A percentile compares a stretch with the other conserved stretches of the same genome.
Conservation (phyloP, 2,888 invertebrate species). For the Aphidoletes aphidimyza region DNA sequence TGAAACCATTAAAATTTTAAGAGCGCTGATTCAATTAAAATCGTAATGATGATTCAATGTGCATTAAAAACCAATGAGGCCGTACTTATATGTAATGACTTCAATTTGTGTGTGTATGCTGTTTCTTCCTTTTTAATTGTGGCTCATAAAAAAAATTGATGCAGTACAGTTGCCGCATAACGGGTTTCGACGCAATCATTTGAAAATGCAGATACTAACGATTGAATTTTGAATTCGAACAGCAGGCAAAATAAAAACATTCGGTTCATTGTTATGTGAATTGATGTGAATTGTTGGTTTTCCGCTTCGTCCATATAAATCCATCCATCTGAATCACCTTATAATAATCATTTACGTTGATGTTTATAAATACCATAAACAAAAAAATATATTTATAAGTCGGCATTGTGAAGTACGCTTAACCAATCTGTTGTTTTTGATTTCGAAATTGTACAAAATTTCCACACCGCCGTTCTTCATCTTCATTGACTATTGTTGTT, state of each 20-base stretch:
- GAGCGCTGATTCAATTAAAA: background rate
- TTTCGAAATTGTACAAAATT: background rate
- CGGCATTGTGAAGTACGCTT: background rate
- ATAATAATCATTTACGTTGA: background rate
- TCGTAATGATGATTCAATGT: background rate
- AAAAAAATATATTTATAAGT: background rate
- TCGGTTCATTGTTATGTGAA: background rate
- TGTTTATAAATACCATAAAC: slow-evolving; percentile 27
- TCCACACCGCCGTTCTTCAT: background rate
- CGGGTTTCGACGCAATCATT: background rate
- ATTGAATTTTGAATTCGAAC: background rate
- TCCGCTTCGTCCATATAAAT: background rate
- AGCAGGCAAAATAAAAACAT: background rate
- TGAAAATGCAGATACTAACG: background rate
- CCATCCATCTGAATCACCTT: background rate
- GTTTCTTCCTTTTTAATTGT: background rate
- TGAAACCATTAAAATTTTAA: too few relatives aligned
- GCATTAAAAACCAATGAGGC: background rate
- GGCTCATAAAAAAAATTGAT: background rate
- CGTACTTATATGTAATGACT: background rate
- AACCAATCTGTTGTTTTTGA: slow-evolving; percentile 25
- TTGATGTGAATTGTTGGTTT: background rate
- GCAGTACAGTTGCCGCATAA: background rate
- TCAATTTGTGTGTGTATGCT: background rate
- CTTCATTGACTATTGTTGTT: background rate